These are phyloP conservation scores for Euclidia mi DNA, from an alignment of 2,888 invertebrate species.

Conservation along the genomic window DNA sequence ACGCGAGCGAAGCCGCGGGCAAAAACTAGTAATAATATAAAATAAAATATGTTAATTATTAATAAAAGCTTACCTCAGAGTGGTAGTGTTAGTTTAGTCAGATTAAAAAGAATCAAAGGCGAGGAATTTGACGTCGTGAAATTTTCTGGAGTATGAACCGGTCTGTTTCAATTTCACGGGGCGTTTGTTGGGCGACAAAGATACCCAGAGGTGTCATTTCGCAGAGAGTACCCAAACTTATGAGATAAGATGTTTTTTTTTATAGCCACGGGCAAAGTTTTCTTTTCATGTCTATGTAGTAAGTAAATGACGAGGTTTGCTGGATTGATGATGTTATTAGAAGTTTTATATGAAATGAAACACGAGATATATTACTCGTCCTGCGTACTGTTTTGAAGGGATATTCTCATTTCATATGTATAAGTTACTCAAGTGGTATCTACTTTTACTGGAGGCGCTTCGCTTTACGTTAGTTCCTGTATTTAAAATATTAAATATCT, in stretches of 20 bases:
- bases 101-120: conserved; percentile 71
- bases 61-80: conserved; percentile 8
- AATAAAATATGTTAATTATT: background rate
- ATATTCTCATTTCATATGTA: no score
- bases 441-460: no score
- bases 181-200: conserved; percentile 86
- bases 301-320: conserved; percentile 52
- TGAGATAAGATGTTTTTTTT: conserved; percentile 80
- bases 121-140: conserved; percentile 68
- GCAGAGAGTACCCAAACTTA: conserved; percentile 80
- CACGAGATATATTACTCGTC: no score
- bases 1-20: no score
- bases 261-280: conserved; percentile 66
- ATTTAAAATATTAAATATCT: no score
- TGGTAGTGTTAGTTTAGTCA: conserved; percentile 47
- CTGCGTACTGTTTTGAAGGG: no score
- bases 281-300: conserved; percentile 55
- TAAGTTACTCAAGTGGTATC: no score
- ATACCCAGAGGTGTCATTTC: conserved; percentile 87
- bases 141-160: conserved; percentile 77
- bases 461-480: no score
- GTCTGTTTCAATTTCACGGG: conserved; percentile 89
- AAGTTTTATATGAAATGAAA: conserved; percentile 7
- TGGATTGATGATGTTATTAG: conserved; percentile 40
- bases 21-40: no score